Evolutionary conservation across 2,888 invertebrate species (phyloP), one percentile per base, ranked within the genome.

Genomic region (Callimorpha dominula): DNA sequence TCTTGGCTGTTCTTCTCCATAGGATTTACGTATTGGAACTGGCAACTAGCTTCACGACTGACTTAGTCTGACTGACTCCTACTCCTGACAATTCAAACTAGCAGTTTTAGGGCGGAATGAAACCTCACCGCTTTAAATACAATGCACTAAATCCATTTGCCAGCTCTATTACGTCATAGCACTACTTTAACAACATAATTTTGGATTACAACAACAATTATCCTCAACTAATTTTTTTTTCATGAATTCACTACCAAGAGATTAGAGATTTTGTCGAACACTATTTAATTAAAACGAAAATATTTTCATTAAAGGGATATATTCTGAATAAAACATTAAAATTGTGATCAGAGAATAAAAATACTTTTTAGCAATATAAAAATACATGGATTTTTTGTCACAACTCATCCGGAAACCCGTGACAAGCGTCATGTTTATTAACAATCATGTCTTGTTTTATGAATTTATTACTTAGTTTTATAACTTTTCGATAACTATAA

Each of bases 171-270:
- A 57, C 57, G n/a, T 20, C n/a, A 57, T 20, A 9, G n/a, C 5
- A 40, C 49, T n/a, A 7, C 57, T 31, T 52, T n/a, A 57, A 64
- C 68, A 82, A 75, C 80, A 79, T 79, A 78, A 79, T 78, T 79
- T 79, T 66, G 81, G 78, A 82, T 79, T 74, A 76, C 71, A 72
- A 60, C 67, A 60, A 77, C 71, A 66, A 40, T 50, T 9, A 49
- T 50, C 11, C 15, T 1, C 31, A 66, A 31, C 50, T 15, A n/a
- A n/a, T 49, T 31, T 31, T 79, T 81, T 82, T 49, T 78, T 75
- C 76, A 79, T 71, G 46, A 49, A 4, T 14, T 49, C 17, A 2
- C 46, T n/a, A 20, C 20, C 14, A 14, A 49, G 49, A 65, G 49
- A 6, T n/a, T 43, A n/a, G 0, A 46, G 20, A 49, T 49, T 31